Evolutionary conservation across 2,888 invertebrate genomes (phyloP).

Genomic region (Aradus depressus): DNA sequence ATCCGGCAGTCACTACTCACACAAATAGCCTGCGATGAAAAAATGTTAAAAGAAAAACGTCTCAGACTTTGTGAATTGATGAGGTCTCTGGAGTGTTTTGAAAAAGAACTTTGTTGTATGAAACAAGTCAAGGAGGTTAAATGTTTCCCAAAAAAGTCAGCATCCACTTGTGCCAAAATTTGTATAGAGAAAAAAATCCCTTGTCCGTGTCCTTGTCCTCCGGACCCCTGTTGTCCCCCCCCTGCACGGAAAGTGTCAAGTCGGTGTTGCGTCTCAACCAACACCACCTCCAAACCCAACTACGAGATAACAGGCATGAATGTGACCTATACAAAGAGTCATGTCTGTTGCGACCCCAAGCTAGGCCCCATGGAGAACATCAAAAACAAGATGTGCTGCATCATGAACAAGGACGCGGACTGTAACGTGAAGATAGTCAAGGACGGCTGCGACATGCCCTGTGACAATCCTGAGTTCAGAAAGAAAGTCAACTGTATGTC

Average conservation of each 20-base stretch:
- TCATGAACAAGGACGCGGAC: background rate
- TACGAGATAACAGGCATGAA: conserved; percentile 4
- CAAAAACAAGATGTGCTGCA: background rate
- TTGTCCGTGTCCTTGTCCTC: background rate
- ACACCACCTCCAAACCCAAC: too few relatives aligned
- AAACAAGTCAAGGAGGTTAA: background rate
- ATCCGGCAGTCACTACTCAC: conserved; percentile 4
- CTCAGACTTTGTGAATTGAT: background rate
- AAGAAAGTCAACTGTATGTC: conserved; percentile 2
- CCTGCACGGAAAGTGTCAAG: too few relatives aligned
- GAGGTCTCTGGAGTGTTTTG: conserved; percentile 9
- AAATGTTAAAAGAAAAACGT: conserved; percentile 3
- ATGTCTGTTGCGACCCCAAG: background rate
- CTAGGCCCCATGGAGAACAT: background rate
- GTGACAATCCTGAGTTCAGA: background rate
- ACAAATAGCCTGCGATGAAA: conserved; percentile 1
- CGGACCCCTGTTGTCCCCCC: background rate
- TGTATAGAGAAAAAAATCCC: background rate
- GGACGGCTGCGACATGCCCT: background rate
- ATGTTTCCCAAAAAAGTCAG: background rate
- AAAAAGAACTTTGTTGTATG: background rate
- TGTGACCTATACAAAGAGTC: conserved; percentile 6
- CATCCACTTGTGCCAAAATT: background rate
- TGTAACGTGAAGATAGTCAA: background rate
- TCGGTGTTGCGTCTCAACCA: too few relatives aligned